Evolutionary conservation across 2,113 vertebrate species (phyloP), one percentile per base, ranked within the genome.

Genomic region (Phalacrocorax carbo): DNA sequence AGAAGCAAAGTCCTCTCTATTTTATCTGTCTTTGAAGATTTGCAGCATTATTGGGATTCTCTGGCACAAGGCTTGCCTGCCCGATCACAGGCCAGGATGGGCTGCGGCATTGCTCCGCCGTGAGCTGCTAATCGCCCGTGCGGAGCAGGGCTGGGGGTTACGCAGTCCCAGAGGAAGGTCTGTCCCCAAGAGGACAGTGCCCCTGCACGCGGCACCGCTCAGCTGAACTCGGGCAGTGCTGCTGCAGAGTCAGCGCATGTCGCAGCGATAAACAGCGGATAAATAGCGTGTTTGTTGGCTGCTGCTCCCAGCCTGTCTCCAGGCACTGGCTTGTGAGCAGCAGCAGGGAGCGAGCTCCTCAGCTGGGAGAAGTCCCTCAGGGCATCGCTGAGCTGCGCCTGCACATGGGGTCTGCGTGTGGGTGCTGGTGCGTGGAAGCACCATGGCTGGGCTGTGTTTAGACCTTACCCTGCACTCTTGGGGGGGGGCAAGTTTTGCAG

Each of bases 11-110:
- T 11, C 44, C 42, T 79, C 54, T 86, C 21, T 90, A n/a, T 68
- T 94, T 91, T 93, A 64, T 96, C 76, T 77, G 72, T 81, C 97
- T 93, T 91, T 89, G 94, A 92, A 91, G 94, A 93, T 85, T 94
- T 95, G 66, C 91, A 83, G 88, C 94, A 72, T 96, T 96, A 46
- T 29, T 93, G 61, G 70, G 84, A 95, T 95, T 89, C 92, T 94
- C 93, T 94, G 86, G 93, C 91, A 49, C 17, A 27, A 94, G 83
- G 81, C 96, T 88, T 92, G 86, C 88, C 94, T 84, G 73, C 69
- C 29, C 1, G 0, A 29, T 72, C 83, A n/a, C 5, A 10, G 82
- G 38, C 86, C 2, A 3, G 65, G 46, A 79, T 46, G 65, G 83
- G 81, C 86, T 93, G 69, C 91, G 84, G 88, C 73, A 27, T 70